Percentiles rank a stretch among this genome's conserved stretches.
These are phyloP conservation scores for Nowickia ferox DNA, from an alignment of 2,888 invertebrate genomes.

Conservation along the genomic window DNA sequence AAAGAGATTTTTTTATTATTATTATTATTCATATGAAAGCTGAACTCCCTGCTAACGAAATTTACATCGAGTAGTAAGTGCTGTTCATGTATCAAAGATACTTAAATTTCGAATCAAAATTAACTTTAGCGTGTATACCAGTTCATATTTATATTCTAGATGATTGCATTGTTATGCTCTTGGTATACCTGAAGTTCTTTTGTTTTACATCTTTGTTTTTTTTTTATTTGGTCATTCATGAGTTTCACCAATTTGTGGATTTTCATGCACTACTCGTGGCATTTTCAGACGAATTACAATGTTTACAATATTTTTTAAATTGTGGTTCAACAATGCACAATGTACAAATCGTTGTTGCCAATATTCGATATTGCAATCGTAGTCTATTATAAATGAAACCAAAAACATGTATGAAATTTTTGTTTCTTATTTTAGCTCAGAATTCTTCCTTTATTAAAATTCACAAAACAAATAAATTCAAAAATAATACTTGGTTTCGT, in stretches of 20 bases:
- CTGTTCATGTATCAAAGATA: too few species aligned
- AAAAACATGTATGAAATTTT: slow-evolving; percentile 52
- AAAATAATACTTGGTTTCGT: neutral
- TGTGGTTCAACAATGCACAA: slow-evolving; percentile 62
- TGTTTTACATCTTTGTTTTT: neutral
- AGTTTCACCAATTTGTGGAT: slow-evolving; percentile 68
- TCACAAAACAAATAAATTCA: slow-evolving; percentile 22
- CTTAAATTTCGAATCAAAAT: neutral
- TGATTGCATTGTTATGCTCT: slow-evolving; percentile 61
- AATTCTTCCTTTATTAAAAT: slow-evolving; percentile 34
- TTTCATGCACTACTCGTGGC: slow-evolving; percentile 41
- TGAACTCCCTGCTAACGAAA: too few species aligned
- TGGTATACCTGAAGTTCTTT: slow-evolving; percentile 59
- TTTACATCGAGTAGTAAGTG: neutral
- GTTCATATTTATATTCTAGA: slow-evolving; percentile 3
- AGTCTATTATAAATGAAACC: slow-evolving; percentile 50
- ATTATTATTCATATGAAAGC: neutral
- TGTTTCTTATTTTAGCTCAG: slow-evolving; percentile 47
- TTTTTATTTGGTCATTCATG: slow-evolving; percentile 63
- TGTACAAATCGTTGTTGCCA: slow-evolving; percentile 52
- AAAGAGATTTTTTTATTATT: neutral
- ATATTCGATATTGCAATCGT: slow-evolving; percentile 51
- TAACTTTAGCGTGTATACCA: neutral
- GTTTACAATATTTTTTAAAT: slow-evolving; percentile 64
- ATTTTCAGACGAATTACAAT: slow-evolving; percentile 53